Evolutionary conservation across 2,888 invertebrate genomes (phyloP), one percentile per base, ranked within the genome.

Genomic region (Sinelater perroti): DNA sequence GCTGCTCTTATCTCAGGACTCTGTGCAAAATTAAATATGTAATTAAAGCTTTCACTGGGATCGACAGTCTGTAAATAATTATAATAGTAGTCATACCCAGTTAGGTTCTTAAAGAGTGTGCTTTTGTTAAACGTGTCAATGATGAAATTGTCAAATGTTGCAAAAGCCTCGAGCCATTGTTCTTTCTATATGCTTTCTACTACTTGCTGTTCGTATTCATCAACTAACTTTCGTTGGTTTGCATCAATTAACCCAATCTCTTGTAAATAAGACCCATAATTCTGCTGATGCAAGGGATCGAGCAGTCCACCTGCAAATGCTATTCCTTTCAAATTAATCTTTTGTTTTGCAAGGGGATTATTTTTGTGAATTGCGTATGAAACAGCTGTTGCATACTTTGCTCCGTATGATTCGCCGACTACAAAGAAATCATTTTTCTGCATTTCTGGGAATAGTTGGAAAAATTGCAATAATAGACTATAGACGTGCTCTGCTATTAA

Each of bases 371-470:
- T 91, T 1, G 88, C 85, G 71, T 89, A 86, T 0, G 87, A 85
- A 45, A 91, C 75, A 0, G 93, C 91, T 1, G 95, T 95, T 0
- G 87, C 85, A 72, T 88, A 88, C 73, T 87, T 87, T 0, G 95
- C 95, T 33, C 86, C 94, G 72, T 95, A 95, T 0, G 93, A 94
- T 79, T 96, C 95, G 1, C 96, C 96, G 0, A 92, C 88, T 0
- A 93, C 85, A 79, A 87, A 97, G 75, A 97, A 95, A 45, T 89
- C 89, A 68, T 88, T 89, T 1, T 79, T 72, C 70, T 85, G 85
- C 18, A 90, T 79, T 67, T 92, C 87, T 0, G 90, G 88, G 73
- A 95, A 97, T 0, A 96, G 73, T 62, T 86, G 81, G 75, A 93
- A 95, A 74, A 97, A 92, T 75, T 97, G 96, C 30, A 81, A 77